Percentiles rank a stretch among this genome's conserved stretches.
phyloP scores from a whole-genome alignment of 2,113 vertebrate species.

The Leiothrix lutea region DNA sequence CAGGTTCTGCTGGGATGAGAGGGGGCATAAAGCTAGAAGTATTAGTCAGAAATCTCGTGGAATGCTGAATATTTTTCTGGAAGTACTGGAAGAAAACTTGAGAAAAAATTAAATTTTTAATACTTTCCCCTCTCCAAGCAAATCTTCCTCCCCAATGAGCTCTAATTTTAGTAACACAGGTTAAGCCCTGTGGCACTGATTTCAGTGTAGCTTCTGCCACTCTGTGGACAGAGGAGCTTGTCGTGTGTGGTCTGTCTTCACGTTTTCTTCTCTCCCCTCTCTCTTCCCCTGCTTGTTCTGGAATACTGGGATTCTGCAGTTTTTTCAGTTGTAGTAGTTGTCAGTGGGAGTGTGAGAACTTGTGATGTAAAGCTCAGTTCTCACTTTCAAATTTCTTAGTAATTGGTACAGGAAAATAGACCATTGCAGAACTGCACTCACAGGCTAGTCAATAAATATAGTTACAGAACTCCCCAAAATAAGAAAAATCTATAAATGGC shows the following conservation, averaged over 20 bases:
- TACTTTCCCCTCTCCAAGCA: not conserved
- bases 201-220: constrained; percentile 41
- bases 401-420: not conserved
- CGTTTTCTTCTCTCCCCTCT: not conserved
- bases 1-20: not conserved
- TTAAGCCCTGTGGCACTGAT: not conserved
- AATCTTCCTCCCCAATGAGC: not conserved
- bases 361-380: constrained; percentile 37
- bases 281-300: not conserved
- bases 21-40: not conserved
- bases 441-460: not conserved
- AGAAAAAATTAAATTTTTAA: not conserved
- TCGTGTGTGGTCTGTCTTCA: not conserved
- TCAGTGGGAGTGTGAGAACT: constrained; percentile 54
- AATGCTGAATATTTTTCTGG: not conserved
- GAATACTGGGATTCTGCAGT: not conserved
- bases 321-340: not conserved
- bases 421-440: not conserved
- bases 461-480: not conserved
- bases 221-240: constrained; percentile 6
- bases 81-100: not conserved
- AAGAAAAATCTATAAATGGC: not conserved
- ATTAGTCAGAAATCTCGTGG: not conserved
- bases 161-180: not conserved
- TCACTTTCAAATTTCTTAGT: constrained; percentile 2